phyloP scores from a whole-genome alignment of 2,888 invertebrate genomes.

The Megaustenia siamemsis region DNA sequence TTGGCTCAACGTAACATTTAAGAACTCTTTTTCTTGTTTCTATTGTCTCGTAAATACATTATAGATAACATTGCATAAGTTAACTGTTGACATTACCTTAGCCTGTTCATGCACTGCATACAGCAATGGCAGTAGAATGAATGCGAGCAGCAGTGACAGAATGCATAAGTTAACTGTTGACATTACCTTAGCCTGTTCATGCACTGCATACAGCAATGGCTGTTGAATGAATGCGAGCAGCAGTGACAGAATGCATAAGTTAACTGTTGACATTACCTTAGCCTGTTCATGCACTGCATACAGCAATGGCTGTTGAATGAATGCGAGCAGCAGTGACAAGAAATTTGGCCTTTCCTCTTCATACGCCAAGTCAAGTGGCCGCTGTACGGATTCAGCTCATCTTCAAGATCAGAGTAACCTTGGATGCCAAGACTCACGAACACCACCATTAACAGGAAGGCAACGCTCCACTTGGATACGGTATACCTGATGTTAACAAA shows the following conservation, averaged over 20 bases:
- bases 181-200: conserved; percentile 24
- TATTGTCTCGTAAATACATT: neutral
- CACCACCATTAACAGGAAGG: neutral
- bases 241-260: neutral
- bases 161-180: neutral
- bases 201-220: conserved; percentile 41
- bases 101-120: conserved; percentile 32
- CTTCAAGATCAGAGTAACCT: neutral
- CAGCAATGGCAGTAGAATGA: conserved; percentile 48
- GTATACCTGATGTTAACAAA: too few relatives aligned
- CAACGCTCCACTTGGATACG: neutral
- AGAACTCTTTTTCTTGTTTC: neutral
- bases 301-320: conserved; percentile 50
- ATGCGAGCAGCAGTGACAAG: conserved; percentile 42
- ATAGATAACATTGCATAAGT: neutral
- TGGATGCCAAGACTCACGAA: too few relatives aligned
- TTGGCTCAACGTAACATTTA: too few relatives aligned
- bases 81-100: neutral
- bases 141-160: conserved; percentile 42
- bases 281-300: conserved; percentile 32
- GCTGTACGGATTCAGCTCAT: neutral
- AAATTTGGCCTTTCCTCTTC: conserved; percentile 8
- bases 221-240: conserved; percentile 46
- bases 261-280: neutral
- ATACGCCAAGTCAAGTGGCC: neutral